phyloP scores from a whole-genome alignment of 2,797 vertebrate species.

The Crenichthys baileyi region DNA sequence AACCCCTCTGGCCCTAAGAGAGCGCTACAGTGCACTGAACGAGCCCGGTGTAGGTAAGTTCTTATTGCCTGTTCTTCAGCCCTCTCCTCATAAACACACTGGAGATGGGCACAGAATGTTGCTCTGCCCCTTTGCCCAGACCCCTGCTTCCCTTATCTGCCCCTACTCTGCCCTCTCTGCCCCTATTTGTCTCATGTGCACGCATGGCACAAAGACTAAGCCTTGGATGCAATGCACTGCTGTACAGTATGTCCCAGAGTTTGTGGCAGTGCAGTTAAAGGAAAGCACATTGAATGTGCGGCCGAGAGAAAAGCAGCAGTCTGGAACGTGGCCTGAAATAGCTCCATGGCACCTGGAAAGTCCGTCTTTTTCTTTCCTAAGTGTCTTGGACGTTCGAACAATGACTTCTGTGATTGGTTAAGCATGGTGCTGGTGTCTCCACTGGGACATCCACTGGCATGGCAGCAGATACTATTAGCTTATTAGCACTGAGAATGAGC shows the following conservation, averaged over 20 bases:
- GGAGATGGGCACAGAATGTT: conserved; percentile 75
- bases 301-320: conserved; percentile 31
- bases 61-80: conserved; percentile 37
- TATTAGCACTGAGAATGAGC: conserved; percentile 72
- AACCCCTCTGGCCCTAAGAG: conserved; percentile 90
- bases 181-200: conserved; percentile 59
- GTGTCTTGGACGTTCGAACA: conserved; percentile 72
- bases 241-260: conserved; percentile 56
- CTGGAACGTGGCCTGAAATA: conserved; percentile 37
- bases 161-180: conserved; percentile 52
- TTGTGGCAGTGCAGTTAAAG: conserved; percentile 60
- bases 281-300: conserved; percentile 53
- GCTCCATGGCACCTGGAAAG: conserved; percentile 58
- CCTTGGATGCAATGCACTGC: conserved; percentile 79
- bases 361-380: conserved; percentile 33
- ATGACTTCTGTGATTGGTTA: conserved; percentile 66
- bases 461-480: conserved; percentile 66
- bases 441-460: conserved; percentile 80
- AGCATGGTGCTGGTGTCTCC: conserved; percentile 81
- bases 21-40: conserved; percentile 91
- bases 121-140: conserved; percentile 67
- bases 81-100: conserved; percentile 51
- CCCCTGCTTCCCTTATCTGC: conserved; percentile 56
- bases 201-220: conserved; percentile 81
- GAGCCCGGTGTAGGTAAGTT: conserved; percentile 89